Evolutionary conservation across 2,113 vertebrate genomes (phyloP).

Genomic region (Malurus alboscapulatus): DNA sequence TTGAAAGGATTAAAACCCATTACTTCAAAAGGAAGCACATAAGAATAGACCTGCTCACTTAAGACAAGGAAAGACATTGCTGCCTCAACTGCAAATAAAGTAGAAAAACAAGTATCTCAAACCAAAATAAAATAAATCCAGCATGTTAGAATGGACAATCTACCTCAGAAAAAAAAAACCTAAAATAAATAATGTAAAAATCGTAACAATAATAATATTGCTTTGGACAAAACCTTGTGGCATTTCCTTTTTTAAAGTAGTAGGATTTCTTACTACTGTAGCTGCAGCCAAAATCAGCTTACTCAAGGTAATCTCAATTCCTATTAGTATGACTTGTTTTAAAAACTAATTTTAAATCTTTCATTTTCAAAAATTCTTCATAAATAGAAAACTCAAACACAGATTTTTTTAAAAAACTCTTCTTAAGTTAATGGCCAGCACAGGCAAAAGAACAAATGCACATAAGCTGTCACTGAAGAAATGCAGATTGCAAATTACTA

Average conservation of each 20-base stretch:
- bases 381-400: background rate
- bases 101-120: background rate
- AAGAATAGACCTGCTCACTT: background rate
- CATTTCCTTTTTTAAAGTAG: slow-evolving; percentile 20
- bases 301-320: slow-evolving; percentile 27
- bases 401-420: background rate
- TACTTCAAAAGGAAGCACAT: background rate
- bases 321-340: background rate
- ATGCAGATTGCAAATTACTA: slow-evolving; percentile 50
- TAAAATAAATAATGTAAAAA: background rate
- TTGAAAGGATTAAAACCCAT: background rate
- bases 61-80: background rate
- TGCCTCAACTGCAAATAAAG: background rate
- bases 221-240: background rate
- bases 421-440: background rate
- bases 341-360: background rate
- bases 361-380: background rate
- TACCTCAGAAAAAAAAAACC: background rate
- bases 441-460: slow-evolving; percentile 16
- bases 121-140: background rate
- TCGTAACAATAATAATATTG: background rate
- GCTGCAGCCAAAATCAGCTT: slow-evolving; percentile 8
- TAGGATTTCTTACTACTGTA: background rate
- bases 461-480: slow-evolving; percentile 44
- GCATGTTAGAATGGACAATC: background rate